Evolutionary conservation across 2,888 invertebrate genomes (phyloP).

Genomic region (Caenorhabditis sp.): DNA sequence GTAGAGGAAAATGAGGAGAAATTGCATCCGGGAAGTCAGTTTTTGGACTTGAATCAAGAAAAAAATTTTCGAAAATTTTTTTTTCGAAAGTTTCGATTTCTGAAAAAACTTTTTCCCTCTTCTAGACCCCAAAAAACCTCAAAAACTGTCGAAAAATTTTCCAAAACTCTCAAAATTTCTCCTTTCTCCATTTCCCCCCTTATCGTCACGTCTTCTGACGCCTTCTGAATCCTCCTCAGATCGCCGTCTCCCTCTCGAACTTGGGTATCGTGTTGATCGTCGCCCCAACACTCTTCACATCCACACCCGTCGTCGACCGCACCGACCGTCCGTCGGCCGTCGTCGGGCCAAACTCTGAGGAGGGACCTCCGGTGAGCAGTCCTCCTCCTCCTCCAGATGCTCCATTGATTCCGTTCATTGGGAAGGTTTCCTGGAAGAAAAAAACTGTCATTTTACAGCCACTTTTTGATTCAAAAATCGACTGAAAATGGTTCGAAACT

Average conservation of each 20-base stretch:
- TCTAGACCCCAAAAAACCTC: too few species aligned
- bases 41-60: too few species aligned
- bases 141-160: too few species aligned
- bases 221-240: constrained; percentile 56
- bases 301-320: constrained; percentile 21
- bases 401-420: constrained; percentile 8
- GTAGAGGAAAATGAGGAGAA: too few species aligned
- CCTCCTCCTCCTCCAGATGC: constrained; percentile 6
- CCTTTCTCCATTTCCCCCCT: too few species aligned
- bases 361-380: constrained; percentile 17
- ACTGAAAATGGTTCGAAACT: neutral
- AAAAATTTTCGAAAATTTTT: too few species aligned
- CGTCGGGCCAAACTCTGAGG: constrained; percentile 16
- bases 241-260: constrained; percentile 82
- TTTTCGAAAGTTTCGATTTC: neutral
- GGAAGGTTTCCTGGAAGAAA: constrained; percentile 34
- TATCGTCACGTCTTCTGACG: neutral
- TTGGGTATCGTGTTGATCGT: constrained; percentile 72
- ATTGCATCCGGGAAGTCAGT: too few species aligned
- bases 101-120: neutral
- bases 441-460: too few species aligned
- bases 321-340: constrained; percentile 26
- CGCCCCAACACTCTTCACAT: constrained; percentile 64
- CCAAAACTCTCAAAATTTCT: neutral
- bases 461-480: neutral